A percentile compares a stretch with the other conserved stretches of the same genome.
These are phyloP conservation scores for Enteromius radiatus DNA, from an alignment of 2,797 vertebrate genomes.

Conservation along the genomic window DNA sequence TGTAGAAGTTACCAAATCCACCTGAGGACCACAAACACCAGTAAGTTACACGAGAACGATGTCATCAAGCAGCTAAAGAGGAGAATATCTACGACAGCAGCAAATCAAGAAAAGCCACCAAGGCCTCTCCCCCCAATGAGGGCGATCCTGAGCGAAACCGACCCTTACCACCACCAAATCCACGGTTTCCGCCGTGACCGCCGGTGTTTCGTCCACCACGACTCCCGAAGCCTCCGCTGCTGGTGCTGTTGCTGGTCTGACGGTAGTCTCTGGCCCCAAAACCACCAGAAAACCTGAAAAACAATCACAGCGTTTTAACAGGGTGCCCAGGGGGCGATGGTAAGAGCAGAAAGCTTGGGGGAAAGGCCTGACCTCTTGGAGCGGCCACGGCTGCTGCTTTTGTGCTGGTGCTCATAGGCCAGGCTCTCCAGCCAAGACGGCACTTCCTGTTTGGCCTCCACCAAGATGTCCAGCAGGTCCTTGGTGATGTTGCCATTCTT, in stretches of 20 bases:
- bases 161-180: conserved; percentile 82
- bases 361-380: conserved; percentile 85
- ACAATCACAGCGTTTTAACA: neutral
- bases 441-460: conserved; percentile 98
- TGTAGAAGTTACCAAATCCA: conserved; percentile 92
- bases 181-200: conserved; percentile 84
- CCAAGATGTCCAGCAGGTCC: conserved; percentile 95
- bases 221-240: conserved; percentile 72
- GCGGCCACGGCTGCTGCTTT: conserved; percentile 89
- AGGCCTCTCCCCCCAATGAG: conserved; percentile 39
- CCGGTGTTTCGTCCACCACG: conserved; percentile 81
- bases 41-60: neutral
- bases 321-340: neutral
- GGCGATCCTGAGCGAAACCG: neutral
- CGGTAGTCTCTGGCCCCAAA: conserved; percentile 96
- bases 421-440: conserved; percentile 97
- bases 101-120: neutral
- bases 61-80: neutral
- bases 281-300: conserved; percentile 88
- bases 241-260: conserved; percentile 81
- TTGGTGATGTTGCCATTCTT: conserved; percentile 98
- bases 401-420: conserved; percentile 97
- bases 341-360: neutral
- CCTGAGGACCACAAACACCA: conserved; percentile 69
- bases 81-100: neutral